Conservation (phyloP, 2,888 invertebrate genomes). For the Ctenicera cuprea region DNA sequence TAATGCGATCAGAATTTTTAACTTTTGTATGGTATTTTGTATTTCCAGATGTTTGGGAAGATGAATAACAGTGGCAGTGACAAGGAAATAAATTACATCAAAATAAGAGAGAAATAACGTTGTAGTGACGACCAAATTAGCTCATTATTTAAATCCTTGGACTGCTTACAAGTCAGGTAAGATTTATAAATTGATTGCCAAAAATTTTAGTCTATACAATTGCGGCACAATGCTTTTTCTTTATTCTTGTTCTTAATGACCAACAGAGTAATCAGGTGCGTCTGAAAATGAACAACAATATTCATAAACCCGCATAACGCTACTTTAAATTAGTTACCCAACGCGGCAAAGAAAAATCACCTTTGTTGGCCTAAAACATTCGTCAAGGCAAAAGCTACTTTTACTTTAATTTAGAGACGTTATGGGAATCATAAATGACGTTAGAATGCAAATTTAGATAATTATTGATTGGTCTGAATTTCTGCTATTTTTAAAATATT, state of each 20-base stretch:
- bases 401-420: too few relatives aligned
- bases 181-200: constrained; percentile 22
- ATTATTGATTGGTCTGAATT: too few relatives aligned
- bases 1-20: background rate
- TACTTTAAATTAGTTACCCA: too few relatives aligned
- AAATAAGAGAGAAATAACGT: constrained; percentile 7
- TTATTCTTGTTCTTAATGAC: background rate
- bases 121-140: constrained; percentile 23
- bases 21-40: background rate
- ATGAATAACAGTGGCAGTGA: constrained; percentile 15
- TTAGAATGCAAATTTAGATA: too few relatives aligned
- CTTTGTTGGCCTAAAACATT: too few relatives aligned
- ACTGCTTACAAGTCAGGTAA: constrained; percentile 6
- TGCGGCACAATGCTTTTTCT: background rate
- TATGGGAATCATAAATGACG: too few relatives aligned
- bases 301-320: background rate
- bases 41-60: constrained; percentile 9
- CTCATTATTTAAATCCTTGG: constrained; percentile 26
- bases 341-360: too few relatives aligned
- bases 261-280: background rate
- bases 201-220: constrained; percentile 18
- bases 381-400: too few relatives aligned
- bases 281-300: background rate
- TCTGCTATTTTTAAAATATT: too few relatives aligned
- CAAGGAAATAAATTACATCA: constrained; percentile 16